Evolutionary conservation across 2,797 vertebrate genomes (phyloP).

Genomic region (Phalloptychus januarius): DNA sequence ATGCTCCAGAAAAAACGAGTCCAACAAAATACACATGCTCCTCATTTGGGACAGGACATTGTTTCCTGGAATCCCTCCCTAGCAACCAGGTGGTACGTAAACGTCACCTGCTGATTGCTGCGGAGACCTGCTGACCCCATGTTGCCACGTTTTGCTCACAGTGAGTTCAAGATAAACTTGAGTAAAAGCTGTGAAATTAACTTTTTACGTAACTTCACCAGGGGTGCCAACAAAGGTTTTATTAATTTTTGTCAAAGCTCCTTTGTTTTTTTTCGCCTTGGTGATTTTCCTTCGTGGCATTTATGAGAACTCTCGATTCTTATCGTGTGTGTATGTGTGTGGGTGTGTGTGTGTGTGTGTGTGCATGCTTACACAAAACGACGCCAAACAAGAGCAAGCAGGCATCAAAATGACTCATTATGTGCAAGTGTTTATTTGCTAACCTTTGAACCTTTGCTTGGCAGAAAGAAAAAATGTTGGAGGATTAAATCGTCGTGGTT

Average conservation of each 20-base stretch:
- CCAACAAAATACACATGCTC: neutral
- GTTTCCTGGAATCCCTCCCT: neutral
- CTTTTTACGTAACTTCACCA: neutral
- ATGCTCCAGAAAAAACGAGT: neutral
- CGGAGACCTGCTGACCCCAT: neutral
- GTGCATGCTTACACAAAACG: conserved; percentile 10
- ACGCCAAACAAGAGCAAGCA: conserved; percentile 29
- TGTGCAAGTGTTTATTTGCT: conserved; percentile 53
- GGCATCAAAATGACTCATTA: conserved; percentile 62
- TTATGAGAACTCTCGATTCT: conserved; percentile 34
- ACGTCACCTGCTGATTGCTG: neutral
- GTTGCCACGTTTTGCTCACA: neutral
- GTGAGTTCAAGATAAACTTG: neutral
- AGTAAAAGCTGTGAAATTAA: neutral
- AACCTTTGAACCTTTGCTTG: conserved; percentile 50
- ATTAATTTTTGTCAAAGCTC: neutral
- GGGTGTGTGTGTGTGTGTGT: neutral
- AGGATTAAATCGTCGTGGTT: conserved; percentile 25
- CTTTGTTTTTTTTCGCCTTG: conserved; percentile 26
- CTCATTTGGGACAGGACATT: neutral
- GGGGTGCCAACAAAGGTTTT: neutral
- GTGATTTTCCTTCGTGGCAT: conserved; percentile 44
- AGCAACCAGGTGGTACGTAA: neutral
- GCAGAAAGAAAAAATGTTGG: conserved; percentile 32
- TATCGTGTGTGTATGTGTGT: neutral